Base-by-base conservation (phyloP, 2,888 invertebrate genomes). In the Phymatocera aterrima region DNA sequence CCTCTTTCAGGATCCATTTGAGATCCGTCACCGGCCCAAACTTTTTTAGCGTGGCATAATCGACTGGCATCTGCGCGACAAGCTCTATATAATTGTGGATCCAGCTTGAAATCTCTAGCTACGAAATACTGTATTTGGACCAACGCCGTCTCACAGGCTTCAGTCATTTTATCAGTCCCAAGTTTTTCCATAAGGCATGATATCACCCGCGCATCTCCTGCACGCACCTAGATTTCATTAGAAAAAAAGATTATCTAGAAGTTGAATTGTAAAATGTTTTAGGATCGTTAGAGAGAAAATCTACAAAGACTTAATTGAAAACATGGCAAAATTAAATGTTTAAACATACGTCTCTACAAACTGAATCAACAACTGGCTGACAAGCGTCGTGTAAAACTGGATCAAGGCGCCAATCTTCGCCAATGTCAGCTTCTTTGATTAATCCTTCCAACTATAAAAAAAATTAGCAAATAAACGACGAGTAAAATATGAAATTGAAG, bases 51-150 rank as follows among this genome's bases (percentile, higher is more conserved):
- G 86, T 95, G 94, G 88, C 98, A 99, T 46, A 95, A 93, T 78
- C 93, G 94, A 3, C 94, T 93, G 2, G 99, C 98, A 91, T 99
- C 98, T 81, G 94, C 93, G 85, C 95, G 96, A 88, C 99, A 99
- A 40, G 95, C 95, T 87, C 94, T 94, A 88, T 97, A 99, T 60
- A 99, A 91, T 84, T 95, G 95, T 0, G 97, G 96, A 91, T 98
- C 98, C 65, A 98, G 91, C 86, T 96, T 97, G 89, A 97, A 99
- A 91, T 99, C 97, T 85, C 99, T 94, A 0, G 98, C 96, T 81
- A 99, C 94, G 91, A 99, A 99, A 91, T 98, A 99, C 88, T 99
- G 98, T 86, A 99, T 97, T 91, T 99, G 97, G 79, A 99, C 92
- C 60, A 99, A 92, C 8, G 97, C 96, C 81, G 95, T 94, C 92